A percentile compares a stretch with the other conserved stretches of the same genome.
These are phyloP conservation scores for Etheostoma cragini DNA, from an alignment of 2,113 vertebrate species.

Conservation along the genomic window DNA sequence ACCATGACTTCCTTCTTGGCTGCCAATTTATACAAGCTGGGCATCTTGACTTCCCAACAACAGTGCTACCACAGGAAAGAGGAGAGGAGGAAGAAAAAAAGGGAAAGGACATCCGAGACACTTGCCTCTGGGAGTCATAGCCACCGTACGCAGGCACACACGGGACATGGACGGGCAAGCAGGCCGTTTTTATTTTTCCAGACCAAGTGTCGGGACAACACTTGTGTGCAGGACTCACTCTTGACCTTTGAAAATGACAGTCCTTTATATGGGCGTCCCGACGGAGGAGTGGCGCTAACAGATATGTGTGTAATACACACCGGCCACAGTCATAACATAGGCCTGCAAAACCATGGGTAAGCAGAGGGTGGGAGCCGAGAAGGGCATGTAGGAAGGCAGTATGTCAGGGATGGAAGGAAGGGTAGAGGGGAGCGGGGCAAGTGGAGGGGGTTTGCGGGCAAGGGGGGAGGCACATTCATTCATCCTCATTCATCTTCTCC, in stretches of 20 bases:
- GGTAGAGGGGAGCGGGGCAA: conserved; percentile 49
- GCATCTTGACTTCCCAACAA: conserved; percentile 58
- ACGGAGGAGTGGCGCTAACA: conserved; percentile 77
- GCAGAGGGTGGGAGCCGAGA: conserved; percentile 47
- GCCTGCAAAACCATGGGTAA: conserved; percentile 52
- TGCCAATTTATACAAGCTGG: conserved; percentile 44
- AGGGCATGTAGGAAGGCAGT: conserved; percentile 58
- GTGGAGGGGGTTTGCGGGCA: conserved; percentile 31
- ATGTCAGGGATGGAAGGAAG: conserved; percentile 51
- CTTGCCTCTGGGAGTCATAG: conserved; percentile 48
- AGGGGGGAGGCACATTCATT: conserved; percentile 75
- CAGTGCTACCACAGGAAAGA: conserved; percentile 26
- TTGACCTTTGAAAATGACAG: conserved; percentile 87
- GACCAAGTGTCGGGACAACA: conserved; percentile 84
- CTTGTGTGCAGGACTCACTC: conserved; percentile 85
- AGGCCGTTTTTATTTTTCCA: conserved; percentile 76
- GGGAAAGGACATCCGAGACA: conserved; percentile 66
- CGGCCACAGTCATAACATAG: conserved; percentile 84
- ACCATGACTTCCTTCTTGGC: conserved; percentile 41
- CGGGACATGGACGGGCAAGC: conserved; percentile 68
- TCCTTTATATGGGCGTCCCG: conserved; percentile 84
- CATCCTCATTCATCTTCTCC: conserved; percentile 86
- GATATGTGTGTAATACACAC: conserved; percentile 87
- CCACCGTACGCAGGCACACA: conserved; percentile 66
- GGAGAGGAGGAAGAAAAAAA: conserved; percentile 33